These are phyloP conservation scores for Serranochromis macrocephalus DNA, from an alignment of 2,113 vertebrate species.

Conservation along the genomic window DNA sequence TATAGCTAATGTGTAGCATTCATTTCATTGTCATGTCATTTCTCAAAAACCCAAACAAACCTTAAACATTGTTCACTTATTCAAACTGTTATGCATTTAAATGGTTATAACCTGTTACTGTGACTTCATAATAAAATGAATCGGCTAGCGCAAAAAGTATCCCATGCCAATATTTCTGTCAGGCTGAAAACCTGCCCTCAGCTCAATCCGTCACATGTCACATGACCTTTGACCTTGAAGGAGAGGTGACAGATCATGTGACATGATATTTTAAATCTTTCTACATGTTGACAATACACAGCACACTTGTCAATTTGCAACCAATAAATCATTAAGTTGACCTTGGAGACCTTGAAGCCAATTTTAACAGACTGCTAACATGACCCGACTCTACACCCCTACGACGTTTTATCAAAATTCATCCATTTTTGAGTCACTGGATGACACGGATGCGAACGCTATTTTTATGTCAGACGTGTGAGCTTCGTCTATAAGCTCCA, in stretches of 20 bases:
- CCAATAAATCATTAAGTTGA: neutral
- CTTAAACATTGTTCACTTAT: neutral
- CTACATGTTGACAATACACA: neutral
- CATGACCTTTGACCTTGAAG: neutral
- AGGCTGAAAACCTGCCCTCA: neutral
- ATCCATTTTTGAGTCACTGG: accelerated
- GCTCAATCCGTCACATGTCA: neutral
- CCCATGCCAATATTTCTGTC: neutral
- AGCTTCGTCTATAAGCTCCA: neutral
- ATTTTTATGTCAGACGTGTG: neutral
- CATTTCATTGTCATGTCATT: neutral
- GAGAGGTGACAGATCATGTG: neutral
- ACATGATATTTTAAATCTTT: neutral
- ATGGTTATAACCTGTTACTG: neutral
- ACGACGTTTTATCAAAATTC: accelerated
- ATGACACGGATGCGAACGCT: neutral
- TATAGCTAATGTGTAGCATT: neutral
- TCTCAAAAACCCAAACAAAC: neutral
- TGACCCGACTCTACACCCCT: neutral
- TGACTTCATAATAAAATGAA: neutral
- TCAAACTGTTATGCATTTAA: neutral
- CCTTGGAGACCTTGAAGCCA: neutral
- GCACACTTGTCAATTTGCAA: neutral
- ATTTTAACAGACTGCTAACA: neutral
- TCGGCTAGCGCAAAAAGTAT: neutral